A percentile compares a stretch with the other conserved stretches of the same genome.
Evolutionary conservation across 2,113 vertebrate species (phyloP).

Genomic region (Pholis gunnellus): DNA sequence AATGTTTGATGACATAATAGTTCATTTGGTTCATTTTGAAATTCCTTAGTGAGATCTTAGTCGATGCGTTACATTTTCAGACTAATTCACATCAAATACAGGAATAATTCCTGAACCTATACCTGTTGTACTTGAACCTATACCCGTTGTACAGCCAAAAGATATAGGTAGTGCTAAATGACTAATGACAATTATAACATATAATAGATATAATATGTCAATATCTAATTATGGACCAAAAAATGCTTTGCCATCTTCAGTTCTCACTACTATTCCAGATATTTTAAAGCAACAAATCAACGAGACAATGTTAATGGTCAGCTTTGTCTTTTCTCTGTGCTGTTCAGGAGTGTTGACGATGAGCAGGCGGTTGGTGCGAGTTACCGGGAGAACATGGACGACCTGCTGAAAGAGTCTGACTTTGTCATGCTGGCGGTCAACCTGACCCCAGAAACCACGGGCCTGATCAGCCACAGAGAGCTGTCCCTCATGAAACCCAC

Average conservation of each 20-base stretch:
- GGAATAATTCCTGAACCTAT: background rate
- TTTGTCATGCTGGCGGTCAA: slow-evolving; percentile 68
- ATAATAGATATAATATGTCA: background rate
- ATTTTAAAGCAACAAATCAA: background rate
- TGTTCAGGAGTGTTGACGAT: slow-evolving; percentile 57
- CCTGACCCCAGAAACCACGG: slow-evolving; percentile 61
- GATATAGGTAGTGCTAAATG: background rate
- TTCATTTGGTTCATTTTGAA: background rate
- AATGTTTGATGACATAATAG: background rate
- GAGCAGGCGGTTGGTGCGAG: slow-evolving; percentile 57
- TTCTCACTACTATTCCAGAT: background rate
- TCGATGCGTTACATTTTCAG: background rate
- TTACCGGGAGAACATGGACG: slow-evolving; percentile 64
- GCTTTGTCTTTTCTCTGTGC: background rate
- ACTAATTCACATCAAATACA: background rate
- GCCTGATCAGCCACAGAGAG: slow-evolving; percentile 70
- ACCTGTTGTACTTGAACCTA: background rate
- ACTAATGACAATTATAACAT: background rate
- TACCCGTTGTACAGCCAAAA: background rate
- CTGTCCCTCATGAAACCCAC: slow-evolving; percentile 78
- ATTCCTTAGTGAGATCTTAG: background rate
- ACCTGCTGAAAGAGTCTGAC: slow-evolving; percentile 68
- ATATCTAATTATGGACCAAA: background rate
- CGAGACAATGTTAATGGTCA: background rate
- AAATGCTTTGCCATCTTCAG: background rate